phyloP scores from a whole-genome alignment of 2,888 invertebrate genomes.

The Galeruca laticollis region DNA sequence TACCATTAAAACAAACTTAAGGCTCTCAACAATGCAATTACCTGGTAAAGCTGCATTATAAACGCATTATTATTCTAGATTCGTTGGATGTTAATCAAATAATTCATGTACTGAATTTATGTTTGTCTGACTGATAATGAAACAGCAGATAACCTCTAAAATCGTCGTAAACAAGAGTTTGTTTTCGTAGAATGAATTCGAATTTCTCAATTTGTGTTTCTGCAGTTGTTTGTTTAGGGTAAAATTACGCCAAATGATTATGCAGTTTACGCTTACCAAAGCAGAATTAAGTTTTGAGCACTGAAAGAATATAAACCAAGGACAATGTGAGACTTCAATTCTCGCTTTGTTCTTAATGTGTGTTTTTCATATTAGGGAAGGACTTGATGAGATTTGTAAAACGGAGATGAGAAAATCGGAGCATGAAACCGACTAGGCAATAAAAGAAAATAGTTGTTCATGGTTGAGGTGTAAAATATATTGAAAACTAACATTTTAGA shows the following conservation, averaged over 20 bases:
- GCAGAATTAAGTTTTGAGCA: not conserved
- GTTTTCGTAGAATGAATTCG: constrained; percentile 16
- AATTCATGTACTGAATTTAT: not conserved
- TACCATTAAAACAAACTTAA: not conserved
- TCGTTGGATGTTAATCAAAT: not conserved
- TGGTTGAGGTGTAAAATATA: too few relatives aligned
- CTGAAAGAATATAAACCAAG: not conserved
- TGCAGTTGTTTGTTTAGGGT: not conserved
- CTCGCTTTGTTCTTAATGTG: too few relatives aligned
- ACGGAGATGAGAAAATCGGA: too few relatives aligned
- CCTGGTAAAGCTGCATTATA: not conserved
- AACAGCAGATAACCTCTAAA: constrained; percentile 5
- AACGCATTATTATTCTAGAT: not conserved
- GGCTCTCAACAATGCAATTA: not conserved
- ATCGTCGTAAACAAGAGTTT: constrained; percentile 21
- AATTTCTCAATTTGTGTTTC: constrained; percentile 2
- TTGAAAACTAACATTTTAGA: too few relatives aligned
- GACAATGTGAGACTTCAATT: not conserved
- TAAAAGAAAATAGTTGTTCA: too few relatives aligned
- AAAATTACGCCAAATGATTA: not conserved
- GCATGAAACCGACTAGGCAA: too few relatives aligned
- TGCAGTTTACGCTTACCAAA: not conserved
- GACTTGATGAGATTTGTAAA: too few relatives aligned
- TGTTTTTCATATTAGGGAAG: too few relatives aligned
- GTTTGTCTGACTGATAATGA: constrained; percentile 14